phyloP scores from a whole-genome alignment of 2,113 vertebrate species.

The human region GRCh38 chr5:38610001-38610500 shows the following conservation, averaged over 20 bases:
- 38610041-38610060: not conserved
- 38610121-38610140: not conserved
- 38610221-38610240: not conserved
- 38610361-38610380: no score
- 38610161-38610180: not conserved
- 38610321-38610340: not conserved
- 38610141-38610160: rapidly evolving
- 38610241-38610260: not conserved
- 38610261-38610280: not conserved
- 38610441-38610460: no score
- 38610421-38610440: no score
- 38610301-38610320: constrained; percentile 21
- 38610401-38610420: no score
- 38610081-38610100: not conserved
- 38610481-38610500: no score
- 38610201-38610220: not conserved
- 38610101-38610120: not conserved
- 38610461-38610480: no score
- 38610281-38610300: not conserved
- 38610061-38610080: not conserved
- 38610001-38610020: constrained; percentile 39
- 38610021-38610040: not conserved
- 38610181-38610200: not conserved
- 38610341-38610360: not conserved
- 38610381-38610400: no score